Conservation (phyloP, 2,113 vertebrate genomes). For the Bubo bubo region DNA sequence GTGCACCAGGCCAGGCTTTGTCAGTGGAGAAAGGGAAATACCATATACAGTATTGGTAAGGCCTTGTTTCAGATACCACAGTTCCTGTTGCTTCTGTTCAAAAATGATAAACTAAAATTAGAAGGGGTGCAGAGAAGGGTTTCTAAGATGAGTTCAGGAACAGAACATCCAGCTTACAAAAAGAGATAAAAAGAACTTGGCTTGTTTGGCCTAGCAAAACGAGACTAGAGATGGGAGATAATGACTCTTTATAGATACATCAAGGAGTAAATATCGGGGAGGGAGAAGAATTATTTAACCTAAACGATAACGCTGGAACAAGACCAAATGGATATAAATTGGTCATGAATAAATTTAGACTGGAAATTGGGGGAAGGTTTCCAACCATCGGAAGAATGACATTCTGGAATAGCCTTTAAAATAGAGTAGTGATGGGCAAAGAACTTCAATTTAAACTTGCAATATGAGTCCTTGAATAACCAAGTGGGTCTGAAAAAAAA, state of each 20-base stretch:
- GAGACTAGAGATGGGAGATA: background rate
- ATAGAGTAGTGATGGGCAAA: background rate
- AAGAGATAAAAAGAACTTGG: background rate
- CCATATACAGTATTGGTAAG: background rate
- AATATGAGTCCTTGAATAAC: slow-evolving; percentile 21
- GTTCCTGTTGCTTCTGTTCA: background rate
- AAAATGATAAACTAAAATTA: background rate
- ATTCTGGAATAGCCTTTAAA: slow-evolving; percentile 38
- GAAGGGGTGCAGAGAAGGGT: background rate
- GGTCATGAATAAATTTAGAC: slow-evolving; percentile 45
- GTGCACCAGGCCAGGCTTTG: background rate
- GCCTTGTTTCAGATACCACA: rapidly evolving
- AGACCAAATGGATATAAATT: slow-evolving; percentile 35
- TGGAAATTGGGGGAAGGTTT: background rate
- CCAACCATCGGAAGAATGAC: background rate
- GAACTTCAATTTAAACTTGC: slow-evolving; percentile 24
- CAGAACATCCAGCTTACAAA: background rate
- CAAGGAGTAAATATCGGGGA: background rate
- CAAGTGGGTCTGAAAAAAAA: background rate
- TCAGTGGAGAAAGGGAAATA: background rate
- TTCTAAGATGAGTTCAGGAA: background rate
- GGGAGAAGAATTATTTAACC: background rate
- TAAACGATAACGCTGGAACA: slow-evolving; percentile 20
- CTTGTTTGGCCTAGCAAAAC: background rate
- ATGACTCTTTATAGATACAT: background rate